A percentile compares a stretch with the other conserved stretches of the same genome.
Conservation (phyloP, 2,888 invertebrate genomes). For the Mimumesa dahlbomi region DNA sequence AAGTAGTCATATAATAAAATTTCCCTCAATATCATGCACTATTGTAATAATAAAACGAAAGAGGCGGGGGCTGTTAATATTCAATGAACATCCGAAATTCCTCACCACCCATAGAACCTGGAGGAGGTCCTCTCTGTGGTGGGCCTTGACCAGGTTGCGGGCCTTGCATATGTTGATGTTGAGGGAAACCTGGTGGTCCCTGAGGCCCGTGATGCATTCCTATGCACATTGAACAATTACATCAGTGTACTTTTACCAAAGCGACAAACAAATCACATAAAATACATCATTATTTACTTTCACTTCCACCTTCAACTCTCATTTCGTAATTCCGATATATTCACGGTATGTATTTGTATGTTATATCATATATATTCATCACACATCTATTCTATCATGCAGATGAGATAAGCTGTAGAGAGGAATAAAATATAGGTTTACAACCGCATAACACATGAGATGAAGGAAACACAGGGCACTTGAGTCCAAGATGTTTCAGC, state of each 20-base stretch:
- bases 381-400: constrained; percentile 51
- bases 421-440: constrained; percentile 3
- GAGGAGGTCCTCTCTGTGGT: constrained; percentile 84
- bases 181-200: constrained; percentile 82
- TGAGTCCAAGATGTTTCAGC: constrained; percentile 64
- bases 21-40: constrained; percentile 69
- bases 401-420: constrained; percentile 31
- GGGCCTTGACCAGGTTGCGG: constrained; percentile 87
- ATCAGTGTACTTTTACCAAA: constrained; percentile 55
- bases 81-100: constrained; percentile 66
- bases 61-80: constrained; percentile 58
- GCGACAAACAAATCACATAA: background rate
- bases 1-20: constrained; percentile 47
- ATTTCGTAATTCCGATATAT: constrained; percentile 4
- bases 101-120: constrained; percentile 79
- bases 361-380: background rate
- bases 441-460: constrained; percentile 11
- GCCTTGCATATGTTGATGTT: constrained; percentile 83
- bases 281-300: background rate
- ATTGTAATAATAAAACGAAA: constrained; percentile 23
- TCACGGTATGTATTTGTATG: too few relatives aligned
- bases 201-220: constrained; percentile 86
- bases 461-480: constrained; percentile 18
- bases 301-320: background rate
- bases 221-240: constrained; percentile 63